Evolutionary conservation across 2,888 invertebrate genomes (phyloP), one percentile per base, ranked within the genome.

Genomic region (Platycheirus albimanus): DNA sequence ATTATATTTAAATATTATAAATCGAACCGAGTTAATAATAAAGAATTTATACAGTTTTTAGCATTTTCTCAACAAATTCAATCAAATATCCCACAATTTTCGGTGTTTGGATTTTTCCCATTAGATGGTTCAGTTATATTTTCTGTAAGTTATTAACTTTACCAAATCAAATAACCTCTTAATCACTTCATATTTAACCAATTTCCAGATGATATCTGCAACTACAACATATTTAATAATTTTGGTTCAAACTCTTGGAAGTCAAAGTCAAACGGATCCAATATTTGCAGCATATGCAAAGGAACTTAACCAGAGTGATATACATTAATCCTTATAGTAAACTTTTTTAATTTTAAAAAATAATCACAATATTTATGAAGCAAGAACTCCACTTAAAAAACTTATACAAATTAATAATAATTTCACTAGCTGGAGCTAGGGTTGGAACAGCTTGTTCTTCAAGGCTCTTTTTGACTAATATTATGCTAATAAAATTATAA

Each of bases 171-270:
- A 6, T 10, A 30, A 0, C 2, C 19, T n/a, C 13, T n/a, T 8
- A 1, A 17, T 28, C 10, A 8, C 3, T 33, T 33, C 6, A 24
- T 4, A 24, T 6, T 1, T 20, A 11, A 15, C 13, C 10, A 17
- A 10, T 28, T 52, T 24, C 0, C 13, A 81, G 81, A 81, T 81
- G 61, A 77, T 81, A 33, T 76, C 81, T 0, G 51, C 76, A 17
- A 72, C 49, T 0, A 71, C 81, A 13, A 81, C 81, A 11, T 77
- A 81, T 47, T 67, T 81, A 33, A 81, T 81, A 19, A 80, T 80
- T 19, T 64, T 80, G 15, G 17, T 80, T 8, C 80, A 81, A 66
- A 52, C 76, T n/a, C 41, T 81, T 41, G 72, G 61, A 10, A 11
- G 20, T 17, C 11, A 47, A 51, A 33, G 28, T 33, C 3, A 51